phyloP scores from a whole-genome alignment of 1,140 invertebrate genomes.

The Leptinotarsa lineolata region DNA sequence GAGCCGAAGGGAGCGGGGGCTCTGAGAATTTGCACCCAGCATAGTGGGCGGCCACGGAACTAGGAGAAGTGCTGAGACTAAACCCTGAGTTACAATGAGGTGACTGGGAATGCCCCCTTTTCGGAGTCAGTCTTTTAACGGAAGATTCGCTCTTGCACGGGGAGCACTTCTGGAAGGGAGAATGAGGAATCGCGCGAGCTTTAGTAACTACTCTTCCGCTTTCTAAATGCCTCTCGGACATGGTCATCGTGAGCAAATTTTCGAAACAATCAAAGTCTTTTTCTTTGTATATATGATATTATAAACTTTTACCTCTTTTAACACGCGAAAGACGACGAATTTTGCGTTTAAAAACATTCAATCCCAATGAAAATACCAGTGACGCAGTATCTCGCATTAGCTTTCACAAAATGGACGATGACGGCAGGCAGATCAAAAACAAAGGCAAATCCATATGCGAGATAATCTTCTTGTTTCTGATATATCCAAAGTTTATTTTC shows the following conservation, averaged over 20 bases:
- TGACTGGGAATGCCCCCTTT: constrained; percentile 15
- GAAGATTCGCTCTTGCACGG: constrained; percentile 26
- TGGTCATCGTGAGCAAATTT: constrained; percentile 34
- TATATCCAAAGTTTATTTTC: not conserved
- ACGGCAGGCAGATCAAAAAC: constrained; percentile 39
- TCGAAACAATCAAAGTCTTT: constrained; percentile 27
- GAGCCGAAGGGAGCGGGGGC: constrained; percentile 63
- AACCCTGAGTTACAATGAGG: constrained; percentile 20
- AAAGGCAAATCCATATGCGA: constrained; percentile 42
- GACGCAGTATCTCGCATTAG: constrained; percentile 36
- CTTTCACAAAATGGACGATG: constrained; percentile 53
- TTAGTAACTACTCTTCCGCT: constrained; percentile 33
- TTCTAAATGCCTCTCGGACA: constrained; percentile 38
- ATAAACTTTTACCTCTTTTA: constrained; percentile 30
- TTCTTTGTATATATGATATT: constrained; percentile 25
- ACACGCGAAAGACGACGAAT: constrained; percentile 43
- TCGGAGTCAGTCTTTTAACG: constrained; percentile 27
- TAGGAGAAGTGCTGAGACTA: constrained; percentile 47
- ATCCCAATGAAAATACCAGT: constrained; percentile 30
- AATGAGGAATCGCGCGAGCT: constrained; percentile 20
- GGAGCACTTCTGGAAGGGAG: constrained; percentile 20
- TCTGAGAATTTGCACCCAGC: constrained; percentile 68
- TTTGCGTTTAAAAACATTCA: constrained; percentile 43
- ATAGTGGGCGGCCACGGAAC: constrained; percentile 57
- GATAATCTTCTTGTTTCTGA: constrained; percentile 14